Percentiles rank a stretch among this genome's conserved stretches.
phyloP scores from a whole-genome alignment of 2,113 vertebrate genomes.

The Bos taurus region DNA sequence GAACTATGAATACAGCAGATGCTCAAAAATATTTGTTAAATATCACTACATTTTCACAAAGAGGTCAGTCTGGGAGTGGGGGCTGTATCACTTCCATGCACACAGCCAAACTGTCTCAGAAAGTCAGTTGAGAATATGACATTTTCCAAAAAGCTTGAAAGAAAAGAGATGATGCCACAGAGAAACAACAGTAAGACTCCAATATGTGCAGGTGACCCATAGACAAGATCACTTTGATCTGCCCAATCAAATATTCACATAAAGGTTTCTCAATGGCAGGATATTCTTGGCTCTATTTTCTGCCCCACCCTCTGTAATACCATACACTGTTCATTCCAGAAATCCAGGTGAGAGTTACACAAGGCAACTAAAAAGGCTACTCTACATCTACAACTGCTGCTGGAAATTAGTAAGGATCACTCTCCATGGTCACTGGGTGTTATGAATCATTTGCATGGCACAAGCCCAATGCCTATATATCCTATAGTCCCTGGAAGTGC shows the following conservation, averaged over 20 bases:
- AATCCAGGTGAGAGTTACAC: neutral
- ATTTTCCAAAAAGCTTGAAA: slow-evolving; percentile 50
- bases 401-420: neutral
- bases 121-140: slow-evolving; percentile 39
- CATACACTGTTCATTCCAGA: neutral
- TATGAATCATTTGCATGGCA: neutral
- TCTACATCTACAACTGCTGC: neutral
- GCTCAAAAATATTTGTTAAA: slow-evolving; percentile 24
- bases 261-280: neutral
- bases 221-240: neutral
- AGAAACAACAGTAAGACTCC: neutral
- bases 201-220: neutral
- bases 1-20: neutral
- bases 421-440: neutral
- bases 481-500: no score
- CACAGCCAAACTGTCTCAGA: neutral
- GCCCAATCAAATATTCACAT: neutral
- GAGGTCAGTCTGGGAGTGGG: neutral
- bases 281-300: neutral
- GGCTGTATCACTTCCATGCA: neutral
- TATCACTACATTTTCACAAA: slow-evolving; percentile 33
- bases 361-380: neutral
- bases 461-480: neutral
- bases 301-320: neutral
- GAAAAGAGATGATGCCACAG: slow-evolving; percentile 6